Evolutionary conservation across 2,888 invertebrate species (phyloP).

Genomic region (Brenthis daphne): DNA sequence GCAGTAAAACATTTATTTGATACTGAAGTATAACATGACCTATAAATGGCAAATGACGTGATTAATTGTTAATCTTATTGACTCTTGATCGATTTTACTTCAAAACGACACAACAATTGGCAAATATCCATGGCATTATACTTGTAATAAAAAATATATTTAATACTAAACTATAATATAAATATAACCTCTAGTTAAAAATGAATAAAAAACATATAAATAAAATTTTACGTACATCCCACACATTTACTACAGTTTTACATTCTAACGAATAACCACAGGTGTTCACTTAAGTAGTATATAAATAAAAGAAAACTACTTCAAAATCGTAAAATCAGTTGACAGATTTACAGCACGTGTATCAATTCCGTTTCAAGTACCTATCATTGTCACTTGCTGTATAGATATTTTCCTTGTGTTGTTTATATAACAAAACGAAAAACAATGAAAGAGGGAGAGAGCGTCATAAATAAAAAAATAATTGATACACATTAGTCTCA

Average conservation of each 20-base stretch:
- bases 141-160: conserved; percentile 2
- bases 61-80: too few species aligned
- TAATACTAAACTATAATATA: conserved; percentile 3
- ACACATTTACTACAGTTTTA: conserved; percentile 9
- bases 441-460: neutral
- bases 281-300: conserved; percentile 8
- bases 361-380: neutral
- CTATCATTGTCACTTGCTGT: neutral
- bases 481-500: conserved; percentile 9
- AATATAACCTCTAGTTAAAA: conserved; percentile 3
- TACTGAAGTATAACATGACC: too few species aligned
- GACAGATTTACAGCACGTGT: neutral
- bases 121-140: neutral
- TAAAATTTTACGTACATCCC: conserved; percentile 16
- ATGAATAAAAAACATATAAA: conserved; percentile 20
- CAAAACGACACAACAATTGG: neutral
- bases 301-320: conserved; percentile 18
- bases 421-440: neutral
- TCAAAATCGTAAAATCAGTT: conserved; percentile 5
- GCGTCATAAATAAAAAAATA: conserved; percentile 2
- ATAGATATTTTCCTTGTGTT: neutral
- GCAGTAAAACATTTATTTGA: too few species aligned
- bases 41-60: too few species aligned
- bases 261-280: conserved; percentile 13
- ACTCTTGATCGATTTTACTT: neutral